Evolutionary conservation across 2,797 vertebrate species (phyloP).

Genomic region (Capromys pilorides): DNA sequence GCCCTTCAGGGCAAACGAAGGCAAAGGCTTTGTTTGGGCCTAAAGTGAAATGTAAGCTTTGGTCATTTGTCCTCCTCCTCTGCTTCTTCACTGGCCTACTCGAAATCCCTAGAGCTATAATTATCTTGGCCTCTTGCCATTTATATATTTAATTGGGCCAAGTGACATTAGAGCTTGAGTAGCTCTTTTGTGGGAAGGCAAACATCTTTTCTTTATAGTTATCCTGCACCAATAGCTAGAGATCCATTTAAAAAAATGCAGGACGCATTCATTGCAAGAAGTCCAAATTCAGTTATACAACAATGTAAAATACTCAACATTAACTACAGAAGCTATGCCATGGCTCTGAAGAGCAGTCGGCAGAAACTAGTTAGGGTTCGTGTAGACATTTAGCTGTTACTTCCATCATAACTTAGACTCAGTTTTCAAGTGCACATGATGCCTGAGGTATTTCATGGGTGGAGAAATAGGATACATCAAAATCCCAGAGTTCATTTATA

Average conservation of each 20-base stretch:
- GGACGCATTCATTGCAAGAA: neutral
- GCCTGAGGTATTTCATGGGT: neutral
- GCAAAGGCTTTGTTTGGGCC: constrained; percentile 68
- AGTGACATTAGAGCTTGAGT: constrained; percentile 72
- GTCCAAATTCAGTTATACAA: neutral
- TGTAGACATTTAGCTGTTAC: neutral
- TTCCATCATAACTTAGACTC: constrained; percentile 13
- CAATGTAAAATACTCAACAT: neutral
- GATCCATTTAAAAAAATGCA: neutral
- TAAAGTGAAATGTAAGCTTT: constrained; percentile 54
- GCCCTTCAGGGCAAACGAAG: constrained; percentile 51
- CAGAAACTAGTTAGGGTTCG: constrained; percentile 1
- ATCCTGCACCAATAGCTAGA: constrained; percentile 31
- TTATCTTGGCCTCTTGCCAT: constrained; percentile 74
- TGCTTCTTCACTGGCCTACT: constrained; percentile 49
- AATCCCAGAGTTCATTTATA: neutral
- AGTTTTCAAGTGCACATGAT: constrained; percentile 37
- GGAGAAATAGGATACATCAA: neutral
- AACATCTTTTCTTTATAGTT: constrained; percentile 66
- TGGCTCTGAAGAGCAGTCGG: constrained; percentile 3
- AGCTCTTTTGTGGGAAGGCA: constrained; percentile 70
- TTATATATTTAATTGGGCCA: constrained; percentile 78
- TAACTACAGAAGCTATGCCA: constrained; percentile 5
- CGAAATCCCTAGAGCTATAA: constrained; percentile 70
- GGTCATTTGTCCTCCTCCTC: constrained; percentile 57